These are phyloP conservation scores for Iphiclides podalirius DNA, from an alignment of 2,888 invertebrate genomes.

Conservation along the genomic window DNA sequence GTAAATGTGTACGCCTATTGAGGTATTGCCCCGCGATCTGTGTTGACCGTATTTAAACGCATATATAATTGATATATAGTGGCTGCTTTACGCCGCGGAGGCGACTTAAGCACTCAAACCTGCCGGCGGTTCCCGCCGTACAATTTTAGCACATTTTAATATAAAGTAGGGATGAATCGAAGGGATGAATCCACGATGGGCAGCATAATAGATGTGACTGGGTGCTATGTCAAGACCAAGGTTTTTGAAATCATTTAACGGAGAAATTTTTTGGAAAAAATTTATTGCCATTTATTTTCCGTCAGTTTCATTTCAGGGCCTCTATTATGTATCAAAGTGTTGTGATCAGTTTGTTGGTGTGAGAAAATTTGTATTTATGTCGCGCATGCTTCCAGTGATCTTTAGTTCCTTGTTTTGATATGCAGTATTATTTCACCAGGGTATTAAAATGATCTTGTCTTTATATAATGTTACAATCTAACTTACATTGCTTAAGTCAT, in stretches of 20 bases:
- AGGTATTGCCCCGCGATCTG: conserved; percentile 19
- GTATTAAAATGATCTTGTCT: background rate
- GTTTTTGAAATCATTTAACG: conserved; percentile 26
- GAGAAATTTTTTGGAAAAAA: conserved; percentile 30
- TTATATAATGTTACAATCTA: background rate
- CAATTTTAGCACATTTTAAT: conserved; percentile 39
- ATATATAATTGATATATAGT: conserved; percentile 30
- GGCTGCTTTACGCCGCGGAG: conserved; percentile 39
- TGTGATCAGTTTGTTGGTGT: conserved; percentile 29
- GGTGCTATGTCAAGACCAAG: conserved; percentile 72
- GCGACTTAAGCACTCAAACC: no score
- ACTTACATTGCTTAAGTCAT: background rate
- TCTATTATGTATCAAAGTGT: conserved; percentile 29
- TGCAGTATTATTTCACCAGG: conserved; percentile 4
- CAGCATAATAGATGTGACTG: conserved; percentile 41
- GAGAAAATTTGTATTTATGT: conserved; percentile 10
- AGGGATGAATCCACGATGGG: conserved; percentile 33
- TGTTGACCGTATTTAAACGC: background rate
- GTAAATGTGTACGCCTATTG: conserved; percentile 5
- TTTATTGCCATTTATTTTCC: conserved; percentile 27
- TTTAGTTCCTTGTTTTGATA: conserved; percentile 1
- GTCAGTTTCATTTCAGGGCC: conserved; percentile 27
- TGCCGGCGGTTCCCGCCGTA: no score
- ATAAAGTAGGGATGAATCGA: conserved; percentile 39
- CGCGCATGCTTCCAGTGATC: background rate